Percentiles rank a stretch among this genome's conserved stretches.
These are phyloP conservation scores for Coelopa pilipes DNA, from an alignment of 2,888 invertebrate genomes.

Conservation along the genomic window DNA sequence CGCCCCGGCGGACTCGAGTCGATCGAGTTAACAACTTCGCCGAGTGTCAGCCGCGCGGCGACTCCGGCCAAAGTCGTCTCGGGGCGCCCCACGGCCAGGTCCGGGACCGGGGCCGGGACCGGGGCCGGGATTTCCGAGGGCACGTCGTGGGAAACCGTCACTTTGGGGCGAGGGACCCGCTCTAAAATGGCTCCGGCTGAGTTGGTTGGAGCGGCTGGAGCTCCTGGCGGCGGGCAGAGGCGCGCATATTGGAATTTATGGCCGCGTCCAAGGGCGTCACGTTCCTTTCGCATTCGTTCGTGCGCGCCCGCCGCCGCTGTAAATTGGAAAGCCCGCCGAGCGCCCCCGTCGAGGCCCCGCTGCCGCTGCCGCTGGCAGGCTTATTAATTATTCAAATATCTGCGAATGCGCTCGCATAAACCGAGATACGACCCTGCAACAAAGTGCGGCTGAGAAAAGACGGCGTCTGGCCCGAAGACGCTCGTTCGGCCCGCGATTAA, in stretches of 20 bases:
- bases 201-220: background rate
- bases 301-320: slow-evolving; percentile 14
- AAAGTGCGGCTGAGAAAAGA: background rate
- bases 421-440: background rate
- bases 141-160: no score
- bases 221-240: background rate
- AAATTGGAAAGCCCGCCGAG: slow-evolving; percentile 4
- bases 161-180: no score
- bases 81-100: background rate
- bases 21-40: no score
- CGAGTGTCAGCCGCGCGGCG: background rate
- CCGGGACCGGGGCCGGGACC: no score
- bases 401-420: slow-evolving; percentile 48
- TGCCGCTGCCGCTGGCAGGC: slow-evolving; percentile 24
- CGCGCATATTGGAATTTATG: slow-evolving; percentile 40
- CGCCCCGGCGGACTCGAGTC: background rate
- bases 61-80: background rate
- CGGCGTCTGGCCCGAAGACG: background rate
- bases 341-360: background rate
- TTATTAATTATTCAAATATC: slow-evolving; percentile 61
- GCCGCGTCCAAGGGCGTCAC: slow-evolving; percentile 41
- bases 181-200: no score
- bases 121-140: background rate
- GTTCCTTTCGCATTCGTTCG: slow-evolving; percentile 44
- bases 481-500: background rate